Evolutionary conservation across 2,888 invertebrate species (phyloP).

Genomic region (Caradrina kadenii): DNA sequence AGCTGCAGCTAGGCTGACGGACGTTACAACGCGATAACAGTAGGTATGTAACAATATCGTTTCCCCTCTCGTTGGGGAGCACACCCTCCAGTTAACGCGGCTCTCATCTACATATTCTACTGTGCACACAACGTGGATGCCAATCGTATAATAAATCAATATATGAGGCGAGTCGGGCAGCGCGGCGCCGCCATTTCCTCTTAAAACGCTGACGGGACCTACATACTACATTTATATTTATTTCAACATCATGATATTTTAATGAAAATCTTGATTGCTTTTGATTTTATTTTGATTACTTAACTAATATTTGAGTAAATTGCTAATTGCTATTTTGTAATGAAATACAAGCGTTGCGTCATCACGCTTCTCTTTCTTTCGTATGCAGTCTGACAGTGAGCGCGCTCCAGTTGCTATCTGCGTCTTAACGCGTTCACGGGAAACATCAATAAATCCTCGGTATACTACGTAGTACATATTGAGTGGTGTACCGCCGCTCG

Average conservation of each 20-base stretch:
- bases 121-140: constrained; percentile 40
- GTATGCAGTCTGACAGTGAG: background rate
- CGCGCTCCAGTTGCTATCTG: background rate
- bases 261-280: background rate
- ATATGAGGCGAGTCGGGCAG: constrained; percentile 17
- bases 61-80: constrained; percentile 28
- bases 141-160: constrained; percentile 52
- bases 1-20: constrained; percentile 19
- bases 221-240: background rate
- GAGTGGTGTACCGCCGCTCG: constrained; percentile 18
- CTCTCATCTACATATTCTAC: constrained; percentile 47
- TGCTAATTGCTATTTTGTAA: no score
- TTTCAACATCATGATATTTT: background rate
- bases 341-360: background rate
- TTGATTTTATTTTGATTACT: background rate
- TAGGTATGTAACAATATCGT: constrained; percentile 12
- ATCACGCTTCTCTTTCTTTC: background rate
- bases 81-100: constrained; percentile 21
- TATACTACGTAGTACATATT: constrained; percentile 23
- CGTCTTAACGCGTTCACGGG: constrained; percentile 20
- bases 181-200: constrained; percentile 36
- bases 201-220: constrained; percentile 15
- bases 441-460: constrained; percentile 45
- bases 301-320: no score
- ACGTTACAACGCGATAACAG: constrained; percentile 35